phyloP scores from a whole-genome alignment of 2,113 vertebrate genomes.

The Chionomys nivalis region DNA sequence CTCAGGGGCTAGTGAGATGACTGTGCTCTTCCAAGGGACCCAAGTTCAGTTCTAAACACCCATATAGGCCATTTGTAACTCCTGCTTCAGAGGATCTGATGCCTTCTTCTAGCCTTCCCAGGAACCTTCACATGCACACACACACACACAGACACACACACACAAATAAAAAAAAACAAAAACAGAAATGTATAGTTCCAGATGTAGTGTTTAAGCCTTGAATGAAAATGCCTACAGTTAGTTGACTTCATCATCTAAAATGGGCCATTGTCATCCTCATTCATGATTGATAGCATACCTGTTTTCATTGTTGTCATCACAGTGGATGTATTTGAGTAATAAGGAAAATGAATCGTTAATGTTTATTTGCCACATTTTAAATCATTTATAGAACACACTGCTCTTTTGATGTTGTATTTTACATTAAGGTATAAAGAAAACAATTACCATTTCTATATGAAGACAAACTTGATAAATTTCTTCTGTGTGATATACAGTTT shows the following conservation, averaged over 20 bases:
- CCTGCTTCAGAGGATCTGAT: not conserved
- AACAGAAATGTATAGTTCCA: not conserved
- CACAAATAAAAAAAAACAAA: not conserved
- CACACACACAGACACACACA: not conserved
- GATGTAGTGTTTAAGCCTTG: conserved; percentile 14
- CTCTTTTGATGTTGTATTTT: conserved; percentile 62
- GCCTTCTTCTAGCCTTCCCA: not conserved
- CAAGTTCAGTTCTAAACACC: not conserved
- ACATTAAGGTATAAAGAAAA: conserved; percentile 58
- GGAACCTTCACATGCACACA: not conserved
- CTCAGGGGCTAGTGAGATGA: not conserved
- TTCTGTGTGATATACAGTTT: conserved; percentile 40
- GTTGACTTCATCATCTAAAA: conserved; percentile 43
- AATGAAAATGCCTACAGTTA: conserved; percentile 43
- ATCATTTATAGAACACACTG: conserved; percentile 35
- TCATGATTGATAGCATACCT: conserved; percentile 71
- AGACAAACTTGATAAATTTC: conserved; percentile 33
- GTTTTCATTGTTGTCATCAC: conserved; percentile 65
- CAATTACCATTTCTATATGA: not conserved
- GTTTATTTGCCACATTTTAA: conserved; percentile 59
- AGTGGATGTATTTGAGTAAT: conserved; percentile 61
- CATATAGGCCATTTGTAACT: not conserved
- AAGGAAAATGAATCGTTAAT: conserved; percentile 73
- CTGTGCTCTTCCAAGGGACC: not conserved
- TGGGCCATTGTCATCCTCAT: conserved; percentile 58